Conservation (phyloP, 2,797 vertebrate genomes). For the Hemibagrus guttatus region DNA sequence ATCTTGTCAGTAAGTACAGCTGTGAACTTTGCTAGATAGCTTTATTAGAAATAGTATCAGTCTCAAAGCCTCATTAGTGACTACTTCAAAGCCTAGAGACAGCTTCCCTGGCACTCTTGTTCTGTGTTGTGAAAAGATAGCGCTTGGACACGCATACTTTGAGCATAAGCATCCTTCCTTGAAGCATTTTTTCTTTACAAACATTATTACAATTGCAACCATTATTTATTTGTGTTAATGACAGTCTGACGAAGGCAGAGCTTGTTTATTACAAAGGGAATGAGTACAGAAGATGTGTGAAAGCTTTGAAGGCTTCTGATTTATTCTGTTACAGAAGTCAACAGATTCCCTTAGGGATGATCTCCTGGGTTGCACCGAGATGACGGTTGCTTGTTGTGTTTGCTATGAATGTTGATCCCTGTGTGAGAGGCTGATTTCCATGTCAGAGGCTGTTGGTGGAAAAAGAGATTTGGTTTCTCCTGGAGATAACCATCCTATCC, state of each 20-base stretch:
- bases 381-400: conserved; percentile 17
- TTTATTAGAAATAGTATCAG: conserved; percentile 12
- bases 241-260: background rate
- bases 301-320: conserved; percentile 12
- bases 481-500: background rate
- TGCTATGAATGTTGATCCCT: background rate
- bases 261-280: conserved; percentile 6
- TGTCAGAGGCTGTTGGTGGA: conserved; percentile 6
- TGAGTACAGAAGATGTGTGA: background rate
- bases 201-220: conserved; percentile 11
- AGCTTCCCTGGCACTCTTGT: background rate
- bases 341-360: conserved; percentile 12
- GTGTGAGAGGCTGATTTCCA: conserved; percentile 8
- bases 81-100: conserved; percentile 12
- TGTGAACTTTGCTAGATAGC: conserved; percentile 21
- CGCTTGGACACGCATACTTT: background rate
- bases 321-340: conserved; percentile 12
- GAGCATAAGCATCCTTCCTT: background rate
- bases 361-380: conserved; percentile 22
- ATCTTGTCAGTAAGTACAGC: conserved; percentile 16
- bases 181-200: background rate
- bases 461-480: background rate
- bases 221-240: background rate
- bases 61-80: conserved; percentile 33
- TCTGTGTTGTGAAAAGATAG: background rate